phyloP scores from a whole-genome alignment of 2,797 vertebrate genomes.

The Chiroxiphia lanceolata region DNA sequence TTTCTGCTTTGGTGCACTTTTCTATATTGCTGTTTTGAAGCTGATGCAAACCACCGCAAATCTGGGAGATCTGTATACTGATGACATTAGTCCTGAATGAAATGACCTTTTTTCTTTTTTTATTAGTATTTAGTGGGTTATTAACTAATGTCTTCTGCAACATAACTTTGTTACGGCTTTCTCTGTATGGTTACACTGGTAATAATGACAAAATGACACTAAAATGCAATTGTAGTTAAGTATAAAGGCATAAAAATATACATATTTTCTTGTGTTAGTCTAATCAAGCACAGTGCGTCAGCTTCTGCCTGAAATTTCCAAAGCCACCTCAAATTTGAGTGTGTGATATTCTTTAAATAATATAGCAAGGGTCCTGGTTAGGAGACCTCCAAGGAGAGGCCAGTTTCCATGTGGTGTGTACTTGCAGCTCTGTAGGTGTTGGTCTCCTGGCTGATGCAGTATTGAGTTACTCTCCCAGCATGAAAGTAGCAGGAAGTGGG shows the following conservation, averaged over 20 bases:
- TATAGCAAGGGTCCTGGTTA: not conserved
- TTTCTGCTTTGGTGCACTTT: not conserved
- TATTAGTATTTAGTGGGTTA: not conserved
- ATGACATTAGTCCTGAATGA: not conserved
- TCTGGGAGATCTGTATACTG: not conserved
- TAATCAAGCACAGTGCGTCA: not conserved
- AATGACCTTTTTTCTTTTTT: not conserved
- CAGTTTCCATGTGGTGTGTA: conserved; percentile 15
- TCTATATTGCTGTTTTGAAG: not conserved
- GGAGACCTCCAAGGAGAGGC: conserved; percentile 31
- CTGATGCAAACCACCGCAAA: not conserved
- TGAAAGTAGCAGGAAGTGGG: conserved; percentile 47
- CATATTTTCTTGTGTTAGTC: not conserved
- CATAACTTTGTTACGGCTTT: not conserved
- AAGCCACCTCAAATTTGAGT: not conserved
- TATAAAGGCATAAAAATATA: conserved; percentile 7
- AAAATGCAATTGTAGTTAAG: conserved; percentile 26
- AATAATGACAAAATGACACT: not conserved
- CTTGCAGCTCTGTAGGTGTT: conserved; percentile 36
- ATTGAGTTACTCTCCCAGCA: conserved; percentile 48
- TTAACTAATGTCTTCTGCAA: conserved; percentile 14
- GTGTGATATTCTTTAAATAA: not conserved
- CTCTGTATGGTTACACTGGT: not conserved
- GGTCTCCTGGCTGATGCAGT: conserved; percentile 43
- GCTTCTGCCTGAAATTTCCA: not conserved